These are phyloP conservation scores for Gymnoscopelus braueri DNA, from an alignment of 2,797 vertebrate species.

Conservation along the genomic window DNA sequence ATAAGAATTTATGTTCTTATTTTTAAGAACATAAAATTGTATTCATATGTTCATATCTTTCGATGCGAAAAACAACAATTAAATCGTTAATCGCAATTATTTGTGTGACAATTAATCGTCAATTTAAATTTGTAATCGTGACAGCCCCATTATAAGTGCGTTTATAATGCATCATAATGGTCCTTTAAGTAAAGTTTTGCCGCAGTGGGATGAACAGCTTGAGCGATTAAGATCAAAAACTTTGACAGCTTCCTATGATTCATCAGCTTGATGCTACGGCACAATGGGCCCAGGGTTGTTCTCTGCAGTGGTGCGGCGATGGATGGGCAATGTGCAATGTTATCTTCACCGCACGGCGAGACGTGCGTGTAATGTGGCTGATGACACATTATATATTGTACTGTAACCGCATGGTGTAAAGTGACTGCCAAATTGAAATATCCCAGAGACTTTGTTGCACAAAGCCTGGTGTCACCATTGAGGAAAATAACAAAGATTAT, in stretches of 20 bases:
- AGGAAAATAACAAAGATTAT: constrained; percentile 10
- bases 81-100: too few relatives aligned
- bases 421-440: constrained; percentile 34
- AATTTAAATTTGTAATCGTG: too few relatives aligned
- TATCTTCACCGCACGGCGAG: constrained; percentile 19
- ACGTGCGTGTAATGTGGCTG: constrained; percentile 23
- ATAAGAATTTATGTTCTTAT: too few relatives aligned
- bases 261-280: constrained; percentile 18
- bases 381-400: too few relatives aligned
- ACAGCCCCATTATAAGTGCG: too few relatives aligned
- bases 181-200: too few relatives aligned
- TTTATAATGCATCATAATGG: too few relatives aligned
- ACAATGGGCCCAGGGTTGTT: constrained; percentile 9
- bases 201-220: constrained; percentile 12
- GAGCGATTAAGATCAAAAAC: not conserved
- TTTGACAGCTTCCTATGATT: constrained; percentile 10
- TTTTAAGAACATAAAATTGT: too few relatives aligned
- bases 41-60: too few relatives aligned
- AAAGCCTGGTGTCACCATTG: constrained; percentile 2
- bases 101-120: too few relatives aligned
- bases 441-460: constrained; percentile 18
- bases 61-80: too few relatives aligned
- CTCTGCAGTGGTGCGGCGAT: constrained; percentile 33
- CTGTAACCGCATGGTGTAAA: constrained; percentile 7
- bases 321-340: constrained; percentile 11